Conservation (phyloP, 1,140 invertebrate species). For the Drosophila nebulosa region DNA sequence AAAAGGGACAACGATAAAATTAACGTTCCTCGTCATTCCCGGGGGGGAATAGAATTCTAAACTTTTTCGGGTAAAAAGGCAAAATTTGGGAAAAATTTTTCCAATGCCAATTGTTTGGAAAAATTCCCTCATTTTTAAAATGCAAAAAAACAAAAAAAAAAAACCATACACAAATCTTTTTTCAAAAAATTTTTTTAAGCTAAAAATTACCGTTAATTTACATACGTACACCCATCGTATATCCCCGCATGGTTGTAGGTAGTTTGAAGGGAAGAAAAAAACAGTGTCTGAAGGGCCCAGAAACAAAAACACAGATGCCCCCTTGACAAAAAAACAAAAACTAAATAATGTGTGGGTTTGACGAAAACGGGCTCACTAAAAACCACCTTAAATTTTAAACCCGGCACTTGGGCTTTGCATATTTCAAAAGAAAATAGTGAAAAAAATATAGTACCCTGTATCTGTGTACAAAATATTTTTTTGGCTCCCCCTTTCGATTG, state of each 20-base stretch:
- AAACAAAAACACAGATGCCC: slow-evolving; percentile 21
- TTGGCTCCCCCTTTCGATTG: neutral
- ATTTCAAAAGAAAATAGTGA: neutral
- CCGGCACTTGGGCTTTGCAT: slow-evolving; percentile 21
- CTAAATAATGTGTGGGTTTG: slow-evolving; percentile 38
- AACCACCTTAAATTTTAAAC: neutral
- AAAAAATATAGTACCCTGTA: neutral
- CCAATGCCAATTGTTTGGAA: neutral
- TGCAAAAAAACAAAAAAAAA: neutral
- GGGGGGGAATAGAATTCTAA: neutral
- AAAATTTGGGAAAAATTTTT: neutral
- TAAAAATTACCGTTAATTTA: neutral
- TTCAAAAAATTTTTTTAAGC: slow-evolving; percentile 2
- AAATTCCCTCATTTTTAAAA: neutral
- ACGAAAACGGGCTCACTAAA: neutral
- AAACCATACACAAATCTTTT: neutral
- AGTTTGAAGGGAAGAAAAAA: too few relatives aligned
- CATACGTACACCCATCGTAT: too few relatives aligned
- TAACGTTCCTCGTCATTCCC: neutral
- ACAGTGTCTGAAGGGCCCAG: neutral
- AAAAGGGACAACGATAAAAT: neutral
- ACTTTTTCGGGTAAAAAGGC: neutral
- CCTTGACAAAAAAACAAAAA: slow-evolving; percentile 17
- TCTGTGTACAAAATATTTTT: neutral
- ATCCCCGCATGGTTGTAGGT: too few relatives aligned